These are phyloP conservation scores for Brachionus plicatilis DNA, from an alignment of 1,140 invertebrate genomes.

Conservation along the genomic window DNA sequence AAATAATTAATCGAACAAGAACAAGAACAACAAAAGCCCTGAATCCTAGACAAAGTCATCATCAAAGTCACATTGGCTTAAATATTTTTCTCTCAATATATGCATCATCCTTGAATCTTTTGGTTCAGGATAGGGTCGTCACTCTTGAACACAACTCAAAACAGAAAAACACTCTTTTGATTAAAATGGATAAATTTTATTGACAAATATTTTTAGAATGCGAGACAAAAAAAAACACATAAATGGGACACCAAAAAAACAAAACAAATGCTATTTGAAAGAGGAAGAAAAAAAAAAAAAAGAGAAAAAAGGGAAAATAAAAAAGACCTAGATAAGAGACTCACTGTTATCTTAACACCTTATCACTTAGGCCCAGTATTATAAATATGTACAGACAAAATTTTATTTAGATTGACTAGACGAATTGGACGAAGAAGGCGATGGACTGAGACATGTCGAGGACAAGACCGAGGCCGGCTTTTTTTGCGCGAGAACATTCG, in stretches of 20 bases:
- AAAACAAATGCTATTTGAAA: background rate
- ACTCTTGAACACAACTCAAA: background rate
- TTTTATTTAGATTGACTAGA: constrained; percentile 20
- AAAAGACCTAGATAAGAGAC: background rate
- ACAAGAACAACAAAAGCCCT: background rate
- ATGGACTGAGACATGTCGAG: background rate
- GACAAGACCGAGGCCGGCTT: background rate
- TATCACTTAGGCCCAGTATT: background rate
- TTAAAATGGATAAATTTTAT: background rate
- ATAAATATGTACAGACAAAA: background rate
- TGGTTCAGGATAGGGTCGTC: constrained; percentile 1
- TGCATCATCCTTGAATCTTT: constrained; percentile 31
- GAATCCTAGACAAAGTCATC: background rate
- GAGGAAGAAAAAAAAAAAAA: background rate
- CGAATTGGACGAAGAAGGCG: constrained; percentile 7
- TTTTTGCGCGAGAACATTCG: background rate
- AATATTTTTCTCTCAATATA: background rate
- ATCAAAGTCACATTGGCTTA: background rate
- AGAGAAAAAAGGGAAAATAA: background rate
- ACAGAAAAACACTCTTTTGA: background rate
- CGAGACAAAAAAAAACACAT: background rate
- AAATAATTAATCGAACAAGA: background rate
- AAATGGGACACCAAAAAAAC: background rate
- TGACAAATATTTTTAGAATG: background rate
- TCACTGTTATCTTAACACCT: background rate